Base-by-base conservation (phyloP, 2,113 vertebrate genomes). In the Colius striatus region DNA sequence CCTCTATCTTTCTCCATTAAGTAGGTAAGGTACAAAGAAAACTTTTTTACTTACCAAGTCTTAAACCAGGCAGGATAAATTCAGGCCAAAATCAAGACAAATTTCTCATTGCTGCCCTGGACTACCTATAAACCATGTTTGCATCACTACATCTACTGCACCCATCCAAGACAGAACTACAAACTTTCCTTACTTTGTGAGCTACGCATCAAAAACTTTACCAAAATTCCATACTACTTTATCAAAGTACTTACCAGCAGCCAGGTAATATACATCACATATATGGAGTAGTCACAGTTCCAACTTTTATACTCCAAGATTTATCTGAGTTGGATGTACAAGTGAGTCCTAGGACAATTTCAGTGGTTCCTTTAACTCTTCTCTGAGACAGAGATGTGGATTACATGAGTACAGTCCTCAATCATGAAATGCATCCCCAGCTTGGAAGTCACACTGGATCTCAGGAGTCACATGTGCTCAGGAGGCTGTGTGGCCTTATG, bases 401-500 rank as follows among this genome's bases (percentile, higher is more conserved):
- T 67, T 68, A 25, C 65, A n/a, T 0, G 1, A 77, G n/a, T 27
- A 43, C 4, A 62, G 65, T 20, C 45, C 34, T 71, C 48, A 45
- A 55, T 78, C 82, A 67, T 16, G 45, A 84, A 89, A 84, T 63
- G 25, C 38, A 51, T 36, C 63, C 51, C 27, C 57, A 91, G 70
- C 61, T 50, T 89, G 57, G 57, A 71, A 93, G 58, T 81, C 80
- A 57, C 66, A 81, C 90, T 93, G 79, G 61, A 90, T 57, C 30
- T 86, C 88, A 72, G 87, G 74, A 79, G 81, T 79, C 87, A 87
- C 87, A 68, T 72, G 85, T 73, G 82, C 65, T 54, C 88, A 81
- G 91, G 66, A 95, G 65, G 55, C 72, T 87, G 57, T 27, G 57
- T 93, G 70, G 76, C 86, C 83, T 84, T 92, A 65, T 89, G 76